A percentile compares a stretch with the other conserved stretches of the same genome.
These are phyloP conservation scores for Octodon degus DNA, from an alignment of 2,113 vertebrate genomes.

Conservation along the genomic window DNA sequence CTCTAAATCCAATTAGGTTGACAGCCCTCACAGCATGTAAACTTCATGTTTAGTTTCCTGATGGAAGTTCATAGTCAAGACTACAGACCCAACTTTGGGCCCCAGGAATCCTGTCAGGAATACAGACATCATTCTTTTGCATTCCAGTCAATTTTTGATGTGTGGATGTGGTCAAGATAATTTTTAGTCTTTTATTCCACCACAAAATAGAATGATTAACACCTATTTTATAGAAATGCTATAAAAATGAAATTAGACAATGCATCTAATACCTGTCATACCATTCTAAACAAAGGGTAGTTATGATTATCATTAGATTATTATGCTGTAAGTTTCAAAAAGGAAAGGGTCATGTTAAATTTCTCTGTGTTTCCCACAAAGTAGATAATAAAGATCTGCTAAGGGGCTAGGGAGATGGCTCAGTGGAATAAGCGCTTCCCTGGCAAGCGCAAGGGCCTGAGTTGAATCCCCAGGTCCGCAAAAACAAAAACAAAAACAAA, in stretches of 20 bases:
- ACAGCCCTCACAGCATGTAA: not conserved
- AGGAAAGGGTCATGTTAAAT: not conserved
- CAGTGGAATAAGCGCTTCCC: no score
- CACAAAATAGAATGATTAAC: not conserved
- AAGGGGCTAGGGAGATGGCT: no score
- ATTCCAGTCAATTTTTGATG: not conserved
- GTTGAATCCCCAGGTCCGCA: no score
- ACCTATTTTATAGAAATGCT: not conserved
- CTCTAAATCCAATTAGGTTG: not conserved
- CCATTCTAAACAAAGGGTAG: not conserved
- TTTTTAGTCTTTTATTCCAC: not conserved
- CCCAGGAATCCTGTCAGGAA: not conserved
- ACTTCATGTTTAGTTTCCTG: not conserved
- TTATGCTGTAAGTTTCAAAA: not conserved
- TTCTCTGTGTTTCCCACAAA: not conserved
- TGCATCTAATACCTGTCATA: not conserved
- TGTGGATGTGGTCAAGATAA: not conserved
- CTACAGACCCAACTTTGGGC: not conserved
- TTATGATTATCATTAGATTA: not conserved
- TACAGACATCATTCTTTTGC: not conserved
- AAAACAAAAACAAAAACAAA: no score
- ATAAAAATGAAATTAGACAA: conserved; percentile 1
- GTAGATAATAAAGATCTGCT: not conserved
- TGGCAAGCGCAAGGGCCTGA: no score
- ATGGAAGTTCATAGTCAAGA: not conserved